Evolutionary conservation across 2,888 invertebrate species (phyloP), one percentile per base, ranked within the genome.

Genomic region (Polyommatus iphigenia): DNA sequence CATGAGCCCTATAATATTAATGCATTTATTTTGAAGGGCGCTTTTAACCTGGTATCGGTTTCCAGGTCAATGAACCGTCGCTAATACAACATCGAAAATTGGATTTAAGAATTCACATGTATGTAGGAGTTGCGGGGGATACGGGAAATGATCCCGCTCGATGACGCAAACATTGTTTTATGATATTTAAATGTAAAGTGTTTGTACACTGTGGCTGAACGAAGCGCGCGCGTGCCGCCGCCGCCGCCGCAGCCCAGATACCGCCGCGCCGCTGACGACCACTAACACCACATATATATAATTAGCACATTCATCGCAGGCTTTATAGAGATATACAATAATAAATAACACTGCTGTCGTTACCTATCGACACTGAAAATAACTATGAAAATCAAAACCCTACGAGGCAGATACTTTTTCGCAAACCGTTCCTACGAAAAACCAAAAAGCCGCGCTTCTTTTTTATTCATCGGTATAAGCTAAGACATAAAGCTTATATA

Each of bases 191-290:
- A 67, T 24, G 62, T 67, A 67, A 67, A 29, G 54, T 54, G 54
- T 54, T 54, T 54, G 54, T 54, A 18, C 46, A 46, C 13, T 10
- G 46, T 1, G 4, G 5, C 3, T 24, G 13, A 7, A n/a, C 3
- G 8, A 4, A 20, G 29, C 29, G 18, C 5, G 15, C 5, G 67
- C 67, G 67, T 67, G 67, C 67, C 18, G 18, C 29, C 67, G 29
- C 29, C 67, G 29, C 29, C 67, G 67, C 67, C 67, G 67, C 67
- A 29, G 67, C 29, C 29, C 67, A 29, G 67, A 67, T 67, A 67
- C 10, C 13, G 62, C 20, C 62, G 24, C 1, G 13, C 24, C 13
- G 24, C 62, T 62, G 8, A 20, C 62, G 62, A 13, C 7, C 15
- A 59, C 57, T 10, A 24, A 62, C 62, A 54, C 24, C 62, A 24